These are phyloP conservation scores for Fundulus diaphanus DNA, from an alignment of 2,797 vertebrate species.

Conservation along the genomic window DNA sequence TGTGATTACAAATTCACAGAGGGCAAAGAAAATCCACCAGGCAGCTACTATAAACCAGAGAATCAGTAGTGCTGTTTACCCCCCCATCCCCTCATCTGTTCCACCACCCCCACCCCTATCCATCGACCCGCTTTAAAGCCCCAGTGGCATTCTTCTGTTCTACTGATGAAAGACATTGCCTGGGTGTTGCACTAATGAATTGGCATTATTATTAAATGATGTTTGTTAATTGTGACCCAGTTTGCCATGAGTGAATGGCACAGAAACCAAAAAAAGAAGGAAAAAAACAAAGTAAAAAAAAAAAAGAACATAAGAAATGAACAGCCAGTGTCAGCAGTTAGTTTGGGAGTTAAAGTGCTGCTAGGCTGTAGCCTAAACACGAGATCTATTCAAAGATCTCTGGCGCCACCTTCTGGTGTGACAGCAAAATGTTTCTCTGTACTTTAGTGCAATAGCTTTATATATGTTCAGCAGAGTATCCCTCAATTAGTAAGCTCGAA, in stretches of 20 bases:
- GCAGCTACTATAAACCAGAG: conserved; percentile 43
- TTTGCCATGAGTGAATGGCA: conserved; percentile 67
- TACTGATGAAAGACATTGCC: conserved; percentile 79
- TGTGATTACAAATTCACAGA: conserved; percentile 59
- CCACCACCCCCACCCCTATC: conserved; percentile 14
- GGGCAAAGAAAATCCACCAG: conserved; percentile 41
- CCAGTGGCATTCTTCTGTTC: conserved; percentile 68
- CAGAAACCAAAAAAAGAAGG: conserved; percentile 57
- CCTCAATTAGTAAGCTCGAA: not conserved
- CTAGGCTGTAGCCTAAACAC: conserved; percentile 14
- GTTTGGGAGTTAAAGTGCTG: conserved; percentile 41
- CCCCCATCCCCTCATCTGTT: conserved; percentile 3
- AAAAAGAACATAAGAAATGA: conserved; percentile 68
- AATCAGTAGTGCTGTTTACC: conserved; percentile 62
- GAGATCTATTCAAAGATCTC: conserved; percentile 58
- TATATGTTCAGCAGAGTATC: not conserved
- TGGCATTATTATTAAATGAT: conserved; percentile 84
- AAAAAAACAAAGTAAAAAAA: conserved; percentile 28
- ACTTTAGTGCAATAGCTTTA: not conserved
- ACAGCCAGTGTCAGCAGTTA: conserved; percentile 33
- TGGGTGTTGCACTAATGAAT: conserved; percentile 79
- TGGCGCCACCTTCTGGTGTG: conserved; percentile 64
- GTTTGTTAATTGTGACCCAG: conserved; percentile 80
- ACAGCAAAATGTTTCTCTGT: not conserved
- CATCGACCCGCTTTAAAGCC: conserved; percentile 63